Percentiles rank a stretch among this genome's conserved stretches.
These are phyloP conservation scores for Silurus asotus DNA, from an alignment of 2,113 vertebrate species.

Conservation along the genomic window DNA sequence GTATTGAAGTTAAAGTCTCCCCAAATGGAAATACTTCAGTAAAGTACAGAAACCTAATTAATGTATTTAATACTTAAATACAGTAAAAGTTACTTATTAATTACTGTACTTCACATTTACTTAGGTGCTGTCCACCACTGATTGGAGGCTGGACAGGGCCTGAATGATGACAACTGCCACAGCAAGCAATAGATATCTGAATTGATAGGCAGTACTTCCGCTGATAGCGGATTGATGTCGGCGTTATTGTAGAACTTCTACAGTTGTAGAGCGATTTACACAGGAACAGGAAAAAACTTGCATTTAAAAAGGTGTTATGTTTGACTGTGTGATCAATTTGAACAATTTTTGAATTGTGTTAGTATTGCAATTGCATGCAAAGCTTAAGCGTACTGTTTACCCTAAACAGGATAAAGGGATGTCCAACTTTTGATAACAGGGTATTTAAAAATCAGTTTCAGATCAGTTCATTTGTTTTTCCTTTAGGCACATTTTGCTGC, in stretches of 20 bases:
- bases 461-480: not conserved
- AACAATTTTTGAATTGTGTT: not conserved
- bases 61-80: too few relatives aligned
- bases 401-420: not conserved
- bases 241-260: not conserved
- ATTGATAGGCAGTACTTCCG: not conserved
- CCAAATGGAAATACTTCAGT: too few relatives aligned
- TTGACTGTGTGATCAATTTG: not conserved
- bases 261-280: not conserved
- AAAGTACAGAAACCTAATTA: too few relatives aligned
- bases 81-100: too few relatives aligned
- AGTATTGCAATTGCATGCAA: not conserved
- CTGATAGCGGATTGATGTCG: slow-evolving; percentile 3
- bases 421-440: not conserved
- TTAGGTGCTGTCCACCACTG: too few relatives aligned
- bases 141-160: not conserved
- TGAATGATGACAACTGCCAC: not conserved
- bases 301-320: not conserved
- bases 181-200: not conserved
- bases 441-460: not conserved
- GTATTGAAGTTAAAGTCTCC: too few relatives aligned
- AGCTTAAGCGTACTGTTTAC: not conserved
- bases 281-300: not conserved
- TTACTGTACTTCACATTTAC: too few relatives aligned
- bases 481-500: not conserved